These are phyloP conservation scores for Myoxocephalus aenaeus DNA, from an alignment of 2,797 vertebrate species.

Conservation along the genomic window DNA sequence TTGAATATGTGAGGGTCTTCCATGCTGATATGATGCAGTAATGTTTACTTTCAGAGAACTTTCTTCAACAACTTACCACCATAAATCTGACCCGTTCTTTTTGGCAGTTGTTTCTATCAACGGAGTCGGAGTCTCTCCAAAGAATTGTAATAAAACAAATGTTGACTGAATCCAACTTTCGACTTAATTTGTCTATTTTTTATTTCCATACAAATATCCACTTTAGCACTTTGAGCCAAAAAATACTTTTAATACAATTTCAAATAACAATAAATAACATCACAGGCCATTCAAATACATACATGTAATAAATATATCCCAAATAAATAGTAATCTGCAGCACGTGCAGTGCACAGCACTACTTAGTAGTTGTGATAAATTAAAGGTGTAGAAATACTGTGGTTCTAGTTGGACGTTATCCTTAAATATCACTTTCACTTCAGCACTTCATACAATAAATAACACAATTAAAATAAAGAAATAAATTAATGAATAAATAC, in stretches of 20 bases:
- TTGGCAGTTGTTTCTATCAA: constrained; percentile 43
- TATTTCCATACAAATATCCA: constrained; percentile 16
- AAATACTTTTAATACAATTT: constrained; percentile 59
- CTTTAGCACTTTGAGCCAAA: constrained; percentile 4
- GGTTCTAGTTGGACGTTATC: neutral
- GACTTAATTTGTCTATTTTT: neutral
- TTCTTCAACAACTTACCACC: neutral
- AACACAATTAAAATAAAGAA: constrained; percentile 53
- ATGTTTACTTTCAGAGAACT: constrained; percentile 41
- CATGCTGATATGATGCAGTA: neutral
- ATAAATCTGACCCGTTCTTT: neutral
- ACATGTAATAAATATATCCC: constrained; percentile 65
- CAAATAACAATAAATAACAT: constrained; percentile 70
- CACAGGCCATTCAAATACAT: constrained; percentile 39
- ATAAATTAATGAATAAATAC: constrained; percentile 66
- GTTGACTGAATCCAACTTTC: constrained; percentile 53
- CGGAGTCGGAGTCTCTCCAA: constrained; percentile 8
- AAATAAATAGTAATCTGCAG: constrained; percentile 57
- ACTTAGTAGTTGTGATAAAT: constrained; percentile 26
- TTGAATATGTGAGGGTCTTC: neutral
- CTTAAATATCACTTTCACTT: constrained; percentile 13
- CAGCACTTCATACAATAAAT: constrained; percentile 54
- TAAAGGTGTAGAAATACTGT: neutral
- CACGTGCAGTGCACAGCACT: constrained; percentile 17
- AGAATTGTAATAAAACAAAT: constrained; percentile 7